These are phyloP conservation scores for Danio tinwini DNA, from an alignment of 2,797 vertebrate genomes.

Conservation along the genomic window DNA sequence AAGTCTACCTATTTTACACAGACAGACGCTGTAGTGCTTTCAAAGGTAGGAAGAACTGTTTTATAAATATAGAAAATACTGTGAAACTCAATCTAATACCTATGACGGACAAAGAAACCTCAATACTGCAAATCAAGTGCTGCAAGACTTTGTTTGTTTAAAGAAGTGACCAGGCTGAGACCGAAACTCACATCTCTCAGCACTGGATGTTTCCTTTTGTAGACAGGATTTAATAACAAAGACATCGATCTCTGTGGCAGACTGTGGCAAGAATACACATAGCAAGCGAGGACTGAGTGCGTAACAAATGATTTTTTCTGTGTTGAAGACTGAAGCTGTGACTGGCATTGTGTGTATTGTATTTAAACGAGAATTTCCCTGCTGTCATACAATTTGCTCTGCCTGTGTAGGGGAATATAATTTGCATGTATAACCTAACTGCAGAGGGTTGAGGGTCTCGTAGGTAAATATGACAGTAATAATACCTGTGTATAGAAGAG, in stretches of 20 bases:
- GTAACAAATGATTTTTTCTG: neutral
- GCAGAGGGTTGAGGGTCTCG: neutral
- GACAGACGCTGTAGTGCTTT: neutral
- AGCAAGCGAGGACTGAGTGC: neutral
- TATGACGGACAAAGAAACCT: neutral
- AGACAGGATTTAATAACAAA: constrained; percentile 47
- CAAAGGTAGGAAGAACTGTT: neutral
- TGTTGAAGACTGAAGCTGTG: constrained; percentile 5
- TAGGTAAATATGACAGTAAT: neutral
- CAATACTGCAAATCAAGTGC: neutral
- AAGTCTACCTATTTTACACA: neutral
- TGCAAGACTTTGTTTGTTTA: neutral
- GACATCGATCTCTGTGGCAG: constrained; percentile 27
- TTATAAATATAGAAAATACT: neutral
- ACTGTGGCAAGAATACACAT: constrained; percentile 12
- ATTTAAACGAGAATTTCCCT: constrained; percentile 3
- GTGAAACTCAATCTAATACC: neutral
- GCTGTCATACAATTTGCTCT: neutral
- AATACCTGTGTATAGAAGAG: neutral
- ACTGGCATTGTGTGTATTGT: neutral
- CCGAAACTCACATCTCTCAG: constrained; percentile 29
- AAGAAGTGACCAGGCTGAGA: neutral
- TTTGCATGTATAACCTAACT: constrained; percentile 2
- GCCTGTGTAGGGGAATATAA: neutral
- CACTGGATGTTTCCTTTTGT: constrained; percentile 16